Conservation (phyloP, 2,797 vertebrate species). For the Peromyscus nudipes region DNA sequence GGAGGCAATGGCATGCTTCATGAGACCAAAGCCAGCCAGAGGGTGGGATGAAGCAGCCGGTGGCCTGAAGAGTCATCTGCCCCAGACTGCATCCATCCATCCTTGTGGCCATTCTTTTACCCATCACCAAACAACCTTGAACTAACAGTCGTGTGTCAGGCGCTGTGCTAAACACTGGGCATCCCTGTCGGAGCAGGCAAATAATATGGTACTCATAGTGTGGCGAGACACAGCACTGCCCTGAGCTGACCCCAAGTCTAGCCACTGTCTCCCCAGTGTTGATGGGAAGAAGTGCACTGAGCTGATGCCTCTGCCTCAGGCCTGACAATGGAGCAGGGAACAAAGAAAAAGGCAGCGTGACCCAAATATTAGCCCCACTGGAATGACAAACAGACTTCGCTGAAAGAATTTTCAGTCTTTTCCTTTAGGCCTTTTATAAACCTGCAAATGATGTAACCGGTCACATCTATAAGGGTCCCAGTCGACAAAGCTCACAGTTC, state of each 20-base stretch:
- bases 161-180: not conserved
- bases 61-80: not conserved
- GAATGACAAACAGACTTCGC: constrained; percentile 49
- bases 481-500: constrained; percentile 51
- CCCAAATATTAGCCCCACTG: constrained; percentile 40
- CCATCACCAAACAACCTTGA: not conserved
- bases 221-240: accelerated
- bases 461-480: constrained; percentile 28
- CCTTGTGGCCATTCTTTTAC: not conserved
- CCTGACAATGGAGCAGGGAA: not conserved
- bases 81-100: not conserved
- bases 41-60: too few relatives aligned
- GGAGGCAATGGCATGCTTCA: not conserved
- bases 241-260: not conserved
- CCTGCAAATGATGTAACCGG: constrained; percentile 13
- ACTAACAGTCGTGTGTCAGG: not conserved
- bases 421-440: constrained; percentile 64
- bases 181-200: not conserved
- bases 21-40: not conserved
- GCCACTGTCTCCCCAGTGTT: too few relatives aligned
- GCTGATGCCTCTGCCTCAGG: not conserved
- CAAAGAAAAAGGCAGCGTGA: constrained; percentile 38
- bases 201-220: accelerated
- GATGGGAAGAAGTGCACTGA: not conserved
- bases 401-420: constrained; percentile 64